Evolutionary conservation across 1,140 invertebrate genomes (phyloP).

Genomic region (Parapsyche elsis): DNA sequence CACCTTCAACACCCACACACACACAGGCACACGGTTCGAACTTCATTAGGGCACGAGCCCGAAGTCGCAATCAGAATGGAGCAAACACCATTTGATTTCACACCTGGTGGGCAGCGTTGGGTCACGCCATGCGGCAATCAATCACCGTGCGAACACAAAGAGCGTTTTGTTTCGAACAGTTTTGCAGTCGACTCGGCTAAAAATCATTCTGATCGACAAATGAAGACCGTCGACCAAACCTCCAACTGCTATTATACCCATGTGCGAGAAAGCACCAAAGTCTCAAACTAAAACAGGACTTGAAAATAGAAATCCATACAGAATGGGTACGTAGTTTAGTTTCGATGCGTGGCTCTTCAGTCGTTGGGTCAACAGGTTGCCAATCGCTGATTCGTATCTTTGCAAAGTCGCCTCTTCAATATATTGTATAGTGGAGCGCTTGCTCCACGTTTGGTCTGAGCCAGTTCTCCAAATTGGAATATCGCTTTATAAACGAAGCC

Average conservation of each 20-base stretch:
- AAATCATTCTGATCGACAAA: too few species aligned
- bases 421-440: not conserved
- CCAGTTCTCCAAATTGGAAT: slow-evolving; percentile 19
- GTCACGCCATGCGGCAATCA: slow-evolving; percentile 37
- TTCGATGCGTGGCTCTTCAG: too few species aligned
- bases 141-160: slow-evolving; percentile 26
- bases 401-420: too few species aligned
- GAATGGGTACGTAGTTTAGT: too few species aligned
- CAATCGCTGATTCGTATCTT: too few species aligned
- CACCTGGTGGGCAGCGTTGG: slow-evolving; percentile 29
- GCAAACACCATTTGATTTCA: slow-evolving; percentile 36
- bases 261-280: too few species aligned
- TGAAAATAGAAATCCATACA: too few species aligned
- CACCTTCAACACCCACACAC: not conserved
- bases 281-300: too few species aligned
- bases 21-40: not conserved
- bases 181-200: not conserved
- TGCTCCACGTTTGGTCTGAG: not conserved
- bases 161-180: slow-evolving; percentile 13
- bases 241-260: too few species aligned
- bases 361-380: too few species aligned
- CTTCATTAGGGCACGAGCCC: not conserved
- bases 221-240: too few species aligned
- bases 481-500: not conserved
- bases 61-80: slow-evolving; percentile 4